Conservation (phyloP, 2,888 invertebrate genomes). For the Clivina fossor region DNA sequence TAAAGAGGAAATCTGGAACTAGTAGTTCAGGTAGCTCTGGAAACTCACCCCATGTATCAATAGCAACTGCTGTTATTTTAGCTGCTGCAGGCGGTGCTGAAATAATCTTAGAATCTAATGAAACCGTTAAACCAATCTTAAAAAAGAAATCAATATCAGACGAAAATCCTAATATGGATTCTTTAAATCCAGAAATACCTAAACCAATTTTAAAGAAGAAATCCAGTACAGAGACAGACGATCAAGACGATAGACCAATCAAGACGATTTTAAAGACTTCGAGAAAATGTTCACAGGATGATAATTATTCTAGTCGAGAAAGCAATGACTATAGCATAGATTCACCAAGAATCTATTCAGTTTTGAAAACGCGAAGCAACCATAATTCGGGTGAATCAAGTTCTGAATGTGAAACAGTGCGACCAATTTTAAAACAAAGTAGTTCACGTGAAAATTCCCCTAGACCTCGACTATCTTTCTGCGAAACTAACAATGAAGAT, state of each 20-base stretch:
- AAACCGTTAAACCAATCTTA: conserved; percentile 72
- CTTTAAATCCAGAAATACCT: conserved; percentile 56
- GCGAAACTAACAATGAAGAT: conserved; percentile 54
- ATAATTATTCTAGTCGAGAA: conserved; percentile 52
- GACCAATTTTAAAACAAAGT: conserved; percentile 68
- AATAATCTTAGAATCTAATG: conserved; percentile 51
- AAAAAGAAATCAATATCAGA: conserved; percentile 81
- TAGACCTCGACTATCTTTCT: conserved; percentile 66
- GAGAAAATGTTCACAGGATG: conserved; percentile 57
- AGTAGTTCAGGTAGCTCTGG: conserved; percentile 65
- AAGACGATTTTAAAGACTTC: conserved; percentile 78
- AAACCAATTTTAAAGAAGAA: conserved; percentile 88
- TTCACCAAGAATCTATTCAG: conserved; percentile 59
- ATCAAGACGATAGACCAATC: conserved; percentile 71
- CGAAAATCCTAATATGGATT: conserved; percentile 61
- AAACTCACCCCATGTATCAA: conserved; percentile 66
- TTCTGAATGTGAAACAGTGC: conserved; percentile 61
- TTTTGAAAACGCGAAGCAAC: conserved; percentile 56
- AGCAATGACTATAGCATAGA: conserved; percentile 59
- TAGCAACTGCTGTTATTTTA: conserved; percentile 67
- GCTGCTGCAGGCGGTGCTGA: conserved; percentile 64
- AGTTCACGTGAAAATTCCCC: conserved; percentile 64
- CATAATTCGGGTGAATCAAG: conserved; percentile 57
- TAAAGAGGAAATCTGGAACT: conserved; percentile 77
- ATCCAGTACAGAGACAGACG: conserved; percentile 73